Base-by-base conservation (phyloP, 1,140 invertebrate species). In the Philotrypesis tridentata region DNA sequence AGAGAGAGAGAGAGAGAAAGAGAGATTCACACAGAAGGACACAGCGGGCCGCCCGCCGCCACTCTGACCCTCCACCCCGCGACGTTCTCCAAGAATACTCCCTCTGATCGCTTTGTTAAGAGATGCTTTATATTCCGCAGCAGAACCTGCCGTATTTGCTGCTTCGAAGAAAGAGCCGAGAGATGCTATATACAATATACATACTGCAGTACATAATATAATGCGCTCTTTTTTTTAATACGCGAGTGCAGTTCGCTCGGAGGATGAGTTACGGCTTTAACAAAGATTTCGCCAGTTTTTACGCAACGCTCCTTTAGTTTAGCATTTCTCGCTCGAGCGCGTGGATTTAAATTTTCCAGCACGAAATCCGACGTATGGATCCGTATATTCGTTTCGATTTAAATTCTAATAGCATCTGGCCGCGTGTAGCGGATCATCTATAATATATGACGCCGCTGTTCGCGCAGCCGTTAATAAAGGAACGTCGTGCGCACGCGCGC, bases 41-140 rank as follows among this genome's bases (percentile, higher is more conserved):
- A 14, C 85, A 84, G 85, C 83, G 60, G 85, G 84, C 76, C 67
- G 37, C 40, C 85, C 17, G 21, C 14, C 40, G 40, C 48, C 48
- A 55, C 48, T 55, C 73, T 67, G 75, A 63, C 81, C 67, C 65
- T 65, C 75, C 23, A 31, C 60, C 55, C 75, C 74, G 68, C 74
- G 72, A 68, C 61, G 40, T 76, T 37, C 71, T 23, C 37, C 55
- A 17, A 55, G 48, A 72, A 70, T 48, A 61, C 48, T 76, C 80
- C 73, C 68, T 72, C 74, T 65, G 81, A 78, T 72, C 74, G 81
- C 81, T 82, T 82, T 82, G 81, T 82, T 82, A 77, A 76, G 71
- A 43, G 63, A 61, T 72, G 74, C 80, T 82, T 82, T 82, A 82
- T 82, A 77, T 77, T 82, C 73, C 21, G 37, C 29, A 25, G 21